phyloP scores from a whole-genome alignment of 2,113 vertebrate species.

The Sceloporus undulatus region DNA sequence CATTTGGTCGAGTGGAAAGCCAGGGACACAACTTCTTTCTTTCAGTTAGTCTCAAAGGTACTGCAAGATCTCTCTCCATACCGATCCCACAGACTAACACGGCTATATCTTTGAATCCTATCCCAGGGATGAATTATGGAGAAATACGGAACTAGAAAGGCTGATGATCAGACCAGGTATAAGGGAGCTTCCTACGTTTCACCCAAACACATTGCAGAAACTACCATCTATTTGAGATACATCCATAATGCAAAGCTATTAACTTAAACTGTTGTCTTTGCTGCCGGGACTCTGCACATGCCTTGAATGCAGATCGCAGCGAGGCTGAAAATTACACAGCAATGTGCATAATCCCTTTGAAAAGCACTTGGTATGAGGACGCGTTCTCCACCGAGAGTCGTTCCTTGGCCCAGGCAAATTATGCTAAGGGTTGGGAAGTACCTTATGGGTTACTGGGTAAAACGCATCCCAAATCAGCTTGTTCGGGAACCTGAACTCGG shows the following conservation, averaged over 20 bases:
- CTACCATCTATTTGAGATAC: neutral
- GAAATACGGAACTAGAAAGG: neutral
- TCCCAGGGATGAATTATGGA: neutral
- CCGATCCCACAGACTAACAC: too few relatives aligned
- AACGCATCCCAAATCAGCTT: too few relatives aligned
- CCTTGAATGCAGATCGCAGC: conserved; percentile 5
- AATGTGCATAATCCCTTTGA: conserved; percentile 1
- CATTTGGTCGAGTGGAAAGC: too few relatives aligned
- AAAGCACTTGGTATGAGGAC: neutral
- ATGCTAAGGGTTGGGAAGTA: neutral
- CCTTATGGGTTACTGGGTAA: neutral
- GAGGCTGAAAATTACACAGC: neutral
- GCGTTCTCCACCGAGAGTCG: neutral
- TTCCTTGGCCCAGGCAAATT: neutral
- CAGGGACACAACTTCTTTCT: too few relatives aligned
- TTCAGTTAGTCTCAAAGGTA: too few relatives aligned
- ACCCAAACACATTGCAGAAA: neutral
- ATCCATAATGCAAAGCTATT: conserved; percentile 25
- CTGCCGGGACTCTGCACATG: neutral
- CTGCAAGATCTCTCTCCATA: too few relatives aligned
- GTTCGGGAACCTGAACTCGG: too few relatives aligned
- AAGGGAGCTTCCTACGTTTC: neutral
- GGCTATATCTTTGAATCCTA: too few relatives aligned
- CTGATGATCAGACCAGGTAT: neutral
- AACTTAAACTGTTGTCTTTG: conserved; percentile 29